phyloP scores from a whole-genome alignment of 2,113 vertebrate genomes.

The Perccottus glenii region DNA sequence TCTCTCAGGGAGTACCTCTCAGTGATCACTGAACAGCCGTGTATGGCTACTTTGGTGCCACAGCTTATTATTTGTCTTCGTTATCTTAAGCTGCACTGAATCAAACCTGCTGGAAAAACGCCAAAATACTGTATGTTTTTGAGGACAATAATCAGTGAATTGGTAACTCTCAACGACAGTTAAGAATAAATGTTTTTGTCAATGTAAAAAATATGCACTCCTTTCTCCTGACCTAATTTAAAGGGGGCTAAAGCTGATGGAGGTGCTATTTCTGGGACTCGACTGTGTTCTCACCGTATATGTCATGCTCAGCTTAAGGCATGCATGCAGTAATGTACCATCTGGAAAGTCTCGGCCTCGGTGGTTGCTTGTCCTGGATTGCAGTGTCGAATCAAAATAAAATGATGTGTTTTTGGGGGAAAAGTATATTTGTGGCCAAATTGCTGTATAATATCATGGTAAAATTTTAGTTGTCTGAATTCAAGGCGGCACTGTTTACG shows the following conservation, averaged over 20 bases:
- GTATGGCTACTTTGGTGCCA: constrained; percentile 17
- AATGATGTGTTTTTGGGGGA: neutral
- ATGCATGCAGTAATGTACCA: constrained; percentile 39
- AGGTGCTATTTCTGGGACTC: constrained; percentile 20
- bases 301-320: constrained; percentile 35
- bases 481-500: neutral
- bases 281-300: constrained; percentile 13
- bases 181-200: constrained; percentile 2
- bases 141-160: constrained; percentile 11
- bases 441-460: neutral
- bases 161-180: constrained; percentile 18
- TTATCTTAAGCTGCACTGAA: constrained; percentile 59
- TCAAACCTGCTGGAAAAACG: constrained; percentile 40
- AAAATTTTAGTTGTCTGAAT: neutral
- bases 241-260: constrained; percentile 9
- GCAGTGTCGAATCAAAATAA: neutral
- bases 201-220: constrained; percentile 9
- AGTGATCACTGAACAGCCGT: constrained; percentile 27
- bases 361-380: neutral
- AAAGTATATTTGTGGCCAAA: neutral
- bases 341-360: constrained; percentile 9
- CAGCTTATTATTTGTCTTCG: constrained; percentile 60
- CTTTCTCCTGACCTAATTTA: neutral
- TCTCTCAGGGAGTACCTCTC: constrained; percentile 43
- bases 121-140: constrained; percentile 25